These are phyloP conservation scores for Helleia helle DNA, from an alignment of 2,888 invertebrate genomes.

Conservation along the genomic window DNA sequence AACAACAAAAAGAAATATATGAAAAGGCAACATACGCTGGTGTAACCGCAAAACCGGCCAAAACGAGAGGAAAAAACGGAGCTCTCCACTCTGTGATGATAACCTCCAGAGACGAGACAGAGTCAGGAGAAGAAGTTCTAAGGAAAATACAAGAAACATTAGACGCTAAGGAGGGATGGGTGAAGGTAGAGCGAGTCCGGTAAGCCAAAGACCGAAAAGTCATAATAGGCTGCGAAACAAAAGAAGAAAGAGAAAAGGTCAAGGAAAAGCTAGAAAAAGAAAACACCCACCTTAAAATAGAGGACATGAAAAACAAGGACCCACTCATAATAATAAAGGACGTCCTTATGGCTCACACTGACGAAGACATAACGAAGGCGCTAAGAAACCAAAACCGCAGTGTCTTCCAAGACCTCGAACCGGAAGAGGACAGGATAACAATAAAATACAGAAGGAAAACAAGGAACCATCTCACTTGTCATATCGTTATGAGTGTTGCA, in stretches of 20 bases:
- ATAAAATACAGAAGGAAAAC: slow-evolving; percentile 7
- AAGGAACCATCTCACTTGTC: neutral
- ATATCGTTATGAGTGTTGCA: neutral
- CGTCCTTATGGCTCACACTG: too few relatives aligned
- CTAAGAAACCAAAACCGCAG: slow-evolving; percentile 10
- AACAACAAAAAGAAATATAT: neutral
- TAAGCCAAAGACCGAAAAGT: neutral
- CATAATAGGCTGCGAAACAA: neutral
- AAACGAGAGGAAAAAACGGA: neutral
- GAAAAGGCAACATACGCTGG: neutral
- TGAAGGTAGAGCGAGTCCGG: neutral
- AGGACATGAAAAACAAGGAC: slow-evolving; percentile 10
- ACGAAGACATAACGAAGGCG: slow-evolving; percentile 7
- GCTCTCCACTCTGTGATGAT: neutral
- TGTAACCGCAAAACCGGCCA: neutral
- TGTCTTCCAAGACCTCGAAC: slow-evolving; percentile 4
- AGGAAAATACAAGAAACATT: neutral
- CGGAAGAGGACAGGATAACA: slow-evolving; percentile 2
- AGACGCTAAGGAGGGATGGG: neutral
- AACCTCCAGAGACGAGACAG: neutral
- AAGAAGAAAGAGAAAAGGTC: neutral
- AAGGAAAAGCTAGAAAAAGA: neutral
- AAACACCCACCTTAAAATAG: neutral
- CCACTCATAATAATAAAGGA: slow-evolving; percentile 1
- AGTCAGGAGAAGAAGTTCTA: neutral